Evolutionary conservation across 2,113 vertebrate genomes (phyloP), one percentile per base, ranked within the genome.

Genomic region (Macrotus californicus): DNA sequence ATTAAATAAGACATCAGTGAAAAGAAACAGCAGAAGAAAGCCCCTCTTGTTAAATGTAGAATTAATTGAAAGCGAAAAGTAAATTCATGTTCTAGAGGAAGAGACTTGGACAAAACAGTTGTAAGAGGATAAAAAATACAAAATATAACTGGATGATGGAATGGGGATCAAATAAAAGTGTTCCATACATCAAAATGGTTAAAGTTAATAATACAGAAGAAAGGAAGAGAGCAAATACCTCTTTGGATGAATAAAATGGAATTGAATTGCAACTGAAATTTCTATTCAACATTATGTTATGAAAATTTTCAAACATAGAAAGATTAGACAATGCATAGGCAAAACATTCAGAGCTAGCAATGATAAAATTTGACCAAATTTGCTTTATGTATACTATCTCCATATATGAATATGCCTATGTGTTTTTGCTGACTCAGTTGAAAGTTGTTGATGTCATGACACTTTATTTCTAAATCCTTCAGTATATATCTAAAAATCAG

Each of bases 1-100:
- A 97, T 97, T 92, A 93, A 97, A 96, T 77, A 94, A 94, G 95
- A 97, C 94, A 94, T 67, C 82, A 18, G 73, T 70, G 70, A 88
- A 97, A 94, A 88, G 85, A 93, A 90, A 92, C 15, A 95, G 87
- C 14, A 0, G 29, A 91, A 88, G 80, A 39, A 94, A 81, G 52
- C 54, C 73, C 92, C 50, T 72, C 61, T 36, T 83, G 81, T 93
- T 94, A 90, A 94, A 66, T 15, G 9, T 66, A 79, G 95, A 95
- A 91, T 86, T 94, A 79, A 87, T 69, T 92, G 86, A 91, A 95
- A 70, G 36, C 59, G 66, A 54, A 87, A 83, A 93, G 43, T 11
- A 85, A 69, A 95, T 88, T 59, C 12, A 48, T n/a, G 56, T 43
- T 90, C 64, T 75, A 72, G 72, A 39, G 85, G 39, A 93, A 90